A percentile compares a stretch with the other conserved stretches of the same genome.
Evolutionary conservation across 2,888 invertebrate species (phyloP).

Genomic region (Zhuqinia jingwanae): DNA sequence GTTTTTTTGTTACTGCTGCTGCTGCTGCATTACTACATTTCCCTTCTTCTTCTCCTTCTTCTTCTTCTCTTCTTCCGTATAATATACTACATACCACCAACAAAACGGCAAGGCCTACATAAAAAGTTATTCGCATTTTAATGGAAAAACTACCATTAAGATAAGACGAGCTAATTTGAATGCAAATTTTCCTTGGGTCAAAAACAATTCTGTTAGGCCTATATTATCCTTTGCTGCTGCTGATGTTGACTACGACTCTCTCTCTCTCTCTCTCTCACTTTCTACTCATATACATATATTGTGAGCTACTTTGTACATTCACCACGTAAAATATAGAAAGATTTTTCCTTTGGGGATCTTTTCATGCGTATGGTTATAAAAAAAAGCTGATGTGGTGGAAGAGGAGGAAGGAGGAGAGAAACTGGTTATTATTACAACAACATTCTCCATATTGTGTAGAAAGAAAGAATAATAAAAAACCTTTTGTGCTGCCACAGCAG

Average conservation of each 20-base stretch:
- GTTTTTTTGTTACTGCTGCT: neutral
- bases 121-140: conserved; percentile 71
- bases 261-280: neutral
- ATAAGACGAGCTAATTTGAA: conserved; percentile 72
- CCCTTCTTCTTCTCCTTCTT: no score
- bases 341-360: conserved; percentile 50
- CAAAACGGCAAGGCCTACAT: no score
- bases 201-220: conserved; percentile 64
- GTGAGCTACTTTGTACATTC: conserved; percentile 38
- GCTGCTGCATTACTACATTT: neutral
- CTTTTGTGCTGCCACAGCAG: neutral
- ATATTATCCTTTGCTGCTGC: conserved; percentile 21
- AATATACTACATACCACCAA: no score
- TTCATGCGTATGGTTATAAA: conserved; percentile 20
- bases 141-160: conserved; percentile 70
- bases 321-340: conserved; percentile 48
- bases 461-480: no score
- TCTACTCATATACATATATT: neutral
- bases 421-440: conserved; percentile 44
- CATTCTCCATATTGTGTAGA: conserved; percentile 31
- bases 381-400: conserved; percentile 23
- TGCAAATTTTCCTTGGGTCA: conserved; percentile 70
- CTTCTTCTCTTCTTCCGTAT: no score
- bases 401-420: conserved; percentile 36
- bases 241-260: neutral